These are phyloP conservation scores for Microhierax caerulescens DNA, from an alignment of 2,797 vertebrate species.

Conservation along the genomic window DNA sequence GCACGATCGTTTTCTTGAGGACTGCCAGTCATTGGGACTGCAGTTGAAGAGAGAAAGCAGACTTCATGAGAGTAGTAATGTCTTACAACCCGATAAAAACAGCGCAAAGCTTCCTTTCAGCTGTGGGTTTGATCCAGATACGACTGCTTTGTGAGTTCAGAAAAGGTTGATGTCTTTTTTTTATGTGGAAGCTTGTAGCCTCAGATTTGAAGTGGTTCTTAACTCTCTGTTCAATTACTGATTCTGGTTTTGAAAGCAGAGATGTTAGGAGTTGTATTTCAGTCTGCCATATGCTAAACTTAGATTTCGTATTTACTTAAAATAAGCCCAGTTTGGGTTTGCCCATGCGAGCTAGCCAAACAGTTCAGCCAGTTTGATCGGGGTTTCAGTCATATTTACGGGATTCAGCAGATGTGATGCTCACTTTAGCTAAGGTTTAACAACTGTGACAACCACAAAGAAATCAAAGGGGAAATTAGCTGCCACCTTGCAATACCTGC, in stretches of 20 bases:
- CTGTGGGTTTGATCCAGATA: not conserved
- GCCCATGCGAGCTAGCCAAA: not conserved
- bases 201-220: not conserved
- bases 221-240: not conserved
- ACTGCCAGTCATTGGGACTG: not conserved
- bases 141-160: not conserved
- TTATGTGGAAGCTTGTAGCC: not conserved
- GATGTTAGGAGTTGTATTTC: not conserved
- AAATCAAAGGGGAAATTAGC: not conserved
- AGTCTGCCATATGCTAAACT: not conserved
- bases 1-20: not conserved
- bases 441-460: not conserved
- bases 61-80: not conserved
- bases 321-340: not conserved
- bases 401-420: not conserved
- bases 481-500: not conserved
- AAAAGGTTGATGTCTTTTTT: not conserved
- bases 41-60: not conserved
- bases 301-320: not conserved
- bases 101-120: not conserved
- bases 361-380: not conserved
- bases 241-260: constrained; percentile 8
- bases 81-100: not conserved
- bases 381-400: not conserved
- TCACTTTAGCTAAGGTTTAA: not conserved